These are phyloP conservation scores for Callopanchax toddi DNA, from an alignment of 2,113 vertebrate species.

Conservation along the genomic window DNA sequence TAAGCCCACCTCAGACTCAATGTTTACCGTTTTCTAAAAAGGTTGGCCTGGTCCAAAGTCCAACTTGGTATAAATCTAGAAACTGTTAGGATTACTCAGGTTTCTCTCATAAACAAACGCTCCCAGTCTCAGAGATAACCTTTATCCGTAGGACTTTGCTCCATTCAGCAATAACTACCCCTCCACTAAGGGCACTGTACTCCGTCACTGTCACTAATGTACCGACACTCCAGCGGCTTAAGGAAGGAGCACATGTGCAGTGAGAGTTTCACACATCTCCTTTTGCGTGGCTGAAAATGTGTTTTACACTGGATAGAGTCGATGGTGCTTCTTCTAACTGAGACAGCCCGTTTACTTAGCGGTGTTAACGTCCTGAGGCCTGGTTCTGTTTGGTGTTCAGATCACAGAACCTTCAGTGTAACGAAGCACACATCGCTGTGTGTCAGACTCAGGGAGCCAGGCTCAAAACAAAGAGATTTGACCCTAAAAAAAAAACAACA, in stretches of 20 bases:
- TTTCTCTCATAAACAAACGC: slow-evolving; percentile 16
- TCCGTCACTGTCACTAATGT: slow-evolving; percentile 27
- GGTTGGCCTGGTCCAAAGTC: too few species aligned
- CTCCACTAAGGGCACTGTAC: slow-evolving; percentile 12
- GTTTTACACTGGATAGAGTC: slow-evolving; percentile 4
- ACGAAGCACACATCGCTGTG: slow-evolving; percentile 58
- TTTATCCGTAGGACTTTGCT: slow-evolving; percentile 64
- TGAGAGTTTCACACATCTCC: slow-evolving; percentile 10
- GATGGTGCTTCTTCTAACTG: background rate
- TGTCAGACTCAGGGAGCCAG: slow-evolving; percentile 45
- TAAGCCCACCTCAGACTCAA: background rate
- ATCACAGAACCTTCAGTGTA: slow-evolving; percentile 57
- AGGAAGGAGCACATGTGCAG: slow-evolving; percentile 22
- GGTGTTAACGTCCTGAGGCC: background rate
- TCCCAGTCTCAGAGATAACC: slow-evolving; percentile 7
- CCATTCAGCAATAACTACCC: slow-evolving; percentile 43
- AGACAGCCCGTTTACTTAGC: too few species aligned
- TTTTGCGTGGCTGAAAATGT: background rate
- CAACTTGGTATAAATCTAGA: too few species aligned
- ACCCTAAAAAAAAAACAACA: background rate
- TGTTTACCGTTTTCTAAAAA: background rate
- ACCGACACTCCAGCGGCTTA: slow-evolving; percentile 49
- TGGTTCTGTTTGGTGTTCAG: slow-evolving; percentile 65
- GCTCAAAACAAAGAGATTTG: slow-evolving; percentile 8
- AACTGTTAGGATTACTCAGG: background rate